phyloP scores from a whole-genome alignment of 2,797 vertebrate species.

The Linurgus olivaceus region DNA sequence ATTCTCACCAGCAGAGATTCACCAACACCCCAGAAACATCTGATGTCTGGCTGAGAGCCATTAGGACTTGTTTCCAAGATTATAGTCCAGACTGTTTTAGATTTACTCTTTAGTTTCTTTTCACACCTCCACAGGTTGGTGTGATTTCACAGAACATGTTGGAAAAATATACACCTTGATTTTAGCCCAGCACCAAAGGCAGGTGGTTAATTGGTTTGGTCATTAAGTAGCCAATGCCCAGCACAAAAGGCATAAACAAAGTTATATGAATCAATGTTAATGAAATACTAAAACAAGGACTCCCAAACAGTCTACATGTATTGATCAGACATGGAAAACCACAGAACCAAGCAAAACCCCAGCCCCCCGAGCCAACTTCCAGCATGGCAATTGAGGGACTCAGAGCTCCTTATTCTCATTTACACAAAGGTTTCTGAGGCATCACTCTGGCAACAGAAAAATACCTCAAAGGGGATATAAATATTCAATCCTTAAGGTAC shows the following conservation, averaged over 20 bases:
- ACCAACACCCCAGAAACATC: neutral
- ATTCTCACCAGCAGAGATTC: neutral
- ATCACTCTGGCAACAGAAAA: neutral
- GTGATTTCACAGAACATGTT: neutral
- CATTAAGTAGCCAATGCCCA: neutral
- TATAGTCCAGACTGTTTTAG: neutral
- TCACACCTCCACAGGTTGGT: neutral
- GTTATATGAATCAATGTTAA: neutral
- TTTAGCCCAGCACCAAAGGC: neutral
- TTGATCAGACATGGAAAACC: neutral
- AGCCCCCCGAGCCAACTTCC: neutral
- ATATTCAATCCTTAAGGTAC: conserved; percentile 12
- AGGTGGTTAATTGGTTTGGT: neutral
- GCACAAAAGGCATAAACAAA: neutral
- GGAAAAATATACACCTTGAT: neutral
- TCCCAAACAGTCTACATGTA: neutral
- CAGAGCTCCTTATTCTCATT: neutral
- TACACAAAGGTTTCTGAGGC: conserved; percentile 1
- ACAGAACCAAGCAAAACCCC: neutral
- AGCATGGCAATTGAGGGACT: neutral
- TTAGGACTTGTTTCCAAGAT: neutral
- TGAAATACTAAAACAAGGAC: conserved; percentile 14
- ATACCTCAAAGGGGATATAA: conserved; percentile 5
- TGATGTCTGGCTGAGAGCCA: neutral
- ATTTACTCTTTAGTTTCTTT: neutral